A percentile compares a stretch with the other conserved stretches of the same genome.
phyloP scores from a whole-genome alignment of 2,797 vertebrate genomes.

The Coranthus polyacanthus region DNA sequence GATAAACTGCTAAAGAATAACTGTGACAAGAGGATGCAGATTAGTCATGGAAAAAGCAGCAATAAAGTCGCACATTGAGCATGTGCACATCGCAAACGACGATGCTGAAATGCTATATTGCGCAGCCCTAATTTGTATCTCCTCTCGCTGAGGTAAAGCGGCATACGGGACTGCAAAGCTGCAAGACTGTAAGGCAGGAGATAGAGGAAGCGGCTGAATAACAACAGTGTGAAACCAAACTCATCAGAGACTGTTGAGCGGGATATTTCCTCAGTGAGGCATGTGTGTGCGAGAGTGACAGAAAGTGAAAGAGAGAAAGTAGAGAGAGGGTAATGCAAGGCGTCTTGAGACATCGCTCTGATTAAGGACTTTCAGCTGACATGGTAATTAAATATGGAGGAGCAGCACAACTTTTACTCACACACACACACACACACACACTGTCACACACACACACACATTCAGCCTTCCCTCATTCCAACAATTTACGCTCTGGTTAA shows the following conservation, averaged over 20 bases:
- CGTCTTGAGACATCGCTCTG: conserved; percentile 72
- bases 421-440: conserved; percentile 16
- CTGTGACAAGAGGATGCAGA: too few species aligned
- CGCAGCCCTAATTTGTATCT: too few species aligned
- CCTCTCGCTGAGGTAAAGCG: too few species aligned
- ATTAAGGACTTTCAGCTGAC: conserved; percentile 79
- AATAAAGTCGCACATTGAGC: too few species aligned
- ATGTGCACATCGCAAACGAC: too few species aligned
- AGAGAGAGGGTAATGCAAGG: conserved; percentile 46
- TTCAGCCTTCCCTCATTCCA: conserved; percentile 29
- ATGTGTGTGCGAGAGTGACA: neutral
- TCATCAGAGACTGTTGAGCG: conserved; percentile 11
- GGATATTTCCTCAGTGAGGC: conserved; percentile 30
- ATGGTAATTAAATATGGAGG: conserved; percentile 80
- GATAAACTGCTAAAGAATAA: too few species aligned
- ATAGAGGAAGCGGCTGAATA: conserved; percentile 4
- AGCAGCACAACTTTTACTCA: conserved; percentile 37
- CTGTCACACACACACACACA: conserved; percentile 16
- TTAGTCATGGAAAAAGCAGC: too few species aligned
- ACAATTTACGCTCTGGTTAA: conserved; percentile 54
- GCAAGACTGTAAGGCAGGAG: neutral
- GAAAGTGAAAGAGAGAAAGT: conserved; percentile 9
- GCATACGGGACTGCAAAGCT: too few species aligned
- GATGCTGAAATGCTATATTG: too few species aligned
- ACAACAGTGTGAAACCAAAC: conserved; percentile 14